Evolutionary conservation across 2,888 invertebrate species (phyloP), one percentile per base, ranked within the genome.

Genomic region (Ferrisia virgata): DNA sequence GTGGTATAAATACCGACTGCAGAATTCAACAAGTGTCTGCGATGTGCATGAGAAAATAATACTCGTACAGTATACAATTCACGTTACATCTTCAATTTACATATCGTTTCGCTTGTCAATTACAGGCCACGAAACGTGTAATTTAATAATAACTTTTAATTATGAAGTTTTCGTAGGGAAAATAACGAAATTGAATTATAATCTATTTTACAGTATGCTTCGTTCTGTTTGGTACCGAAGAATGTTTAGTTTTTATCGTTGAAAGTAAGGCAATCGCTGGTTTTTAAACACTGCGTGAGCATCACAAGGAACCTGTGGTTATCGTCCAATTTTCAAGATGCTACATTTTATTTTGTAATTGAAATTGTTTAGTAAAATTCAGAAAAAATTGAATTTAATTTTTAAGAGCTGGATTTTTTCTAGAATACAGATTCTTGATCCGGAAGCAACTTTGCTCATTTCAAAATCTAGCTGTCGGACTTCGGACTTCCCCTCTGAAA

Each of bases 81-180:
- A 33, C 33, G 5, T 33, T 72, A 72, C 72, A 33, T 72, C 72
- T 72, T 33, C 33, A n/a, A 6, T 31, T 72, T 72, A n/a, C n/a
- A n/a, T n/a, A 31, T 33, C 72, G 33, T 36, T 72, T 72, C 33
- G n/a, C 15, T 33, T 72, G 72, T 72, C 72, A 72, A 72, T 72
- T 72, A 72, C 72, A 72, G 72, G 33, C 72, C 72, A 33, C 72
- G 72, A 72, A 72, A 33, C 72, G 33, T n/a, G 31, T 72, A 72
- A 72, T 33, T 72, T 72, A 36, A 72, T 72, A 64, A 6, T 72
- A 72, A 72, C 33, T 72, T 72, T 72, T 72, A 72, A 33, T 11
- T 33, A 72, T 8, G n/a, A 72, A 72, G 72, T 72, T 18, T 72
- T 25, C 0, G 33, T n/a, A n/a, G 58, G 25, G 58, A 72, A 33